Base-by-base conservation (phyloP, 2,888 invertebrate genomes). In the Ptychoptera albimana region DNA sequence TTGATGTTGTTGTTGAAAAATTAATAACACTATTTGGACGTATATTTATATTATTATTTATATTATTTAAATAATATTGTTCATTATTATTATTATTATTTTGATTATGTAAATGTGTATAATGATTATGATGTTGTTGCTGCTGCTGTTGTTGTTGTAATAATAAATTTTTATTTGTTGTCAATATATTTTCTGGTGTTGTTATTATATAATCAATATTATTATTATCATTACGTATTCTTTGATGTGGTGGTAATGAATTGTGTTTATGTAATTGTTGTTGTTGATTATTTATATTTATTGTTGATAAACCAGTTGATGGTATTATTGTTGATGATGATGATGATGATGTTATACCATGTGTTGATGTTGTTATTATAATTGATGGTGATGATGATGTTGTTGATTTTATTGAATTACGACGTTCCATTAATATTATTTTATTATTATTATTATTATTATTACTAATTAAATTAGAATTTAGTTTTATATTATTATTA, bases 361-460 rank as follows among this genome's bases (percentile, higher is more conserved):
- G n/a, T 11, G n/a, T 2, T 34, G 34, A 4, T 34, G n/a, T 8
- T 36, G n/a, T n/a, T 36, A 13, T 13, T 36, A 36, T 8, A 12
- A 13, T 23, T 23, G 23, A 23, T 23, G 23, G 11, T 32, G 13
- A 14, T 36, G 16, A 12, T 3, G 40, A 13, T 34, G 16, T 35
- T 12, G 36, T 38, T 9, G 46, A 44, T 45, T 45, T 47, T 16
- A 45, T 46, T 41, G 47, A 47, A 47, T 47, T 47, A 35, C 46
- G 32, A 30, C 45, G 13, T 23, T 46, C 47, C n/a, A 37, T 38
- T 7, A 23, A 23, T 23, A 23, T 23, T 23, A 23, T 23, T 23
- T 3, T 23, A 23, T 23, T 23, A 36, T 13, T 12, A 12, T 13
- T 8, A 34, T 34, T n/a, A 34, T 23, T 34, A 34, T 34, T 34